Evolutionary conservation across 2,888 invertebrate genomes (phyloP), one percentile per base, ranked within the genome.

Genomic region (Podotricha telesiphe): DNA sequence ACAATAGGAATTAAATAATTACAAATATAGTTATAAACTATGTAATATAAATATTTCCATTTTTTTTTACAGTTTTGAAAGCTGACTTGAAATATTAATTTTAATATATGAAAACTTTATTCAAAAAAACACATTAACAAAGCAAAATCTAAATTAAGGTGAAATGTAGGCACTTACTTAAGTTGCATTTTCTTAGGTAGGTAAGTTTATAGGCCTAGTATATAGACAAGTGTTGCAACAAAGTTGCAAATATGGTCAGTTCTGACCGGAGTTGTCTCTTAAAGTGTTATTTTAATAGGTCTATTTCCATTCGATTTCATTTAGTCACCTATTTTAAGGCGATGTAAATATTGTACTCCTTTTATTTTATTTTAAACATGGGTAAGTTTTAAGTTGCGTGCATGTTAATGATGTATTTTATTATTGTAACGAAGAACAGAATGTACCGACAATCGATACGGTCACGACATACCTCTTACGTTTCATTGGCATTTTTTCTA

Each of bases 181-280:
- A 34, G 1, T 55, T 10, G 4, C 11, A 17, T 45, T 45, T 50
- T 11, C 40, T 40, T 59, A 45, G 8, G n/a, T 28, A 45, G 22
- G 11, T 45, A 22, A 45, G 37, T 45, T 65, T 61, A 65, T 65
- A 65, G 37, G 34, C 47, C 37, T 47, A 37, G 50, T 59, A 65
- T 64, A 51, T 50, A 68, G 65, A 68, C 58, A 51, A 62, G 73
- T 28, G 58, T 42, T 59, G 82, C 82, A 82, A 83, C 83, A 79
- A 74, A 79, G 83, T 85, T 74, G 77, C 73, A 65, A 62, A 55
- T 59, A 65, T 37, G 62, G 62, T 3, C 19, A 68, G 75, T 83
- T 82, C 83, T 79, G 79, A 81, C 84, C 74, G 66, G 74, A 58
- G 76, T 75, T 86, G 87, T 86, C 87, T 82, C 85, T 78, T 88